These are phyloP conservation scores for Drosophila orosa DNA, from an alignment of 1,140 invertebrate species.

Conservation along the genomic window DNA sequence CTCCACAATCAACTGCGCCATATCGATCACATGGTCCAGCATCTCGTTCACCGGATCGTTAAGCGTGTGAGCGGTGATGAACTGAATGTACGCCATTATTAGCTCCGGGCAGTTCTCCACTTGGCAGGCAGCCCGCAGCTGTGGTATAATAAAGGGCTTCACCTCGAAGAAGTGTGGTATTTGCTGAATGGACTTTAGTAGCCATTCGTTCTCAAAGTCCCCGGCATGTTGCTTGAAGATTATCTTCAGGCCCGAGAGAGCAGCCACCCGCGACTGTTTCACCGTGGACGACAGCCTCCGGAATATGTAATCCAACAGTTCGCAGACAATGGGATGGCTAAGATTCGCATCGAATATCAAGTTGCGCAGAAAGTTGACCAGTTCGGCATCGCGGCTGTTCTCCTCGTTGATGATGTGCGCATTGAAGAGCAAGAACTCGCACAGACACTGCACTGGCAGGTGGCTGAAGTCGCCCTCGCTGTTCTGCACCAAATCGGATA, in stretches of 20 bases:
- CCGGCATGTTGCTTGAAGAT: conserved; percentile 84
- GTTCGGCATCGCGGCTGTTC: conserved; percentile 86
- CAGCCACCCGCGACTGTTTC: conserved; percentile 90
- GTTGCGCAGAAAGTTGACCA: conserved; percentile 90
- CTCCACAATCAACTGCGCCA: conserved; percentile 96
- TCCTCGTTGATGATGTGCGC: conserved; percentile 76
- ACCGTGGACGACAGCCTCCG: conserved; percentile 93
- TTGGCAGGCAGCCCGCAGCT: conserved; percentile 92
- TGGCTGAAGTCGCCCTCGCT: conserved; percentile 88
- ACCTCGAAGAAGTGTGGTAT: conserved; percentile 90
- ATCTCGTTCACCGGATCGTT: conserved; percentile 88
- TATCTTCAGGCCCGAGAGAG: conserved; percentile 88
- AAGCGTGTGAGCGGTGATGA: conserved; percentile 90
- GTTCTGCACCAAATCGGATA: conserved; percentile 96
- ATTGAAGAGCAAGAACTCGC: conserved; percentile 96
- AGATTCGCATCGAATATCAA: conserved; percentile 87
- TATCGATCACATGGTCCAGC: conserved; percentile 89
- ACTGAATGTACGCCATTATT: conserved; percentile 95
- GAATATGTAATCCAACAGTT: conserved; percentile 97
- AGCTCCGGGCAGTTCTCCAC: conserved; percentile 94
- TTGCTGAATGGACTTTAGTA: conserved; percentile 90
- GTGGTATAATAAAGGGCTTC: conserved; percentile 88
- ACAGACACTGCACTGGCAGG: conserved; percentile 97
- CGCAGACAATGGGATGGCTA: conserved; percentile 87
- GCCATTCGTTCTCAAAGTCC: conserved; percentile 87